Conservation (phyloP, 2,888 invertebrate genomes). For the Zaprionus lineosus region DNA sequence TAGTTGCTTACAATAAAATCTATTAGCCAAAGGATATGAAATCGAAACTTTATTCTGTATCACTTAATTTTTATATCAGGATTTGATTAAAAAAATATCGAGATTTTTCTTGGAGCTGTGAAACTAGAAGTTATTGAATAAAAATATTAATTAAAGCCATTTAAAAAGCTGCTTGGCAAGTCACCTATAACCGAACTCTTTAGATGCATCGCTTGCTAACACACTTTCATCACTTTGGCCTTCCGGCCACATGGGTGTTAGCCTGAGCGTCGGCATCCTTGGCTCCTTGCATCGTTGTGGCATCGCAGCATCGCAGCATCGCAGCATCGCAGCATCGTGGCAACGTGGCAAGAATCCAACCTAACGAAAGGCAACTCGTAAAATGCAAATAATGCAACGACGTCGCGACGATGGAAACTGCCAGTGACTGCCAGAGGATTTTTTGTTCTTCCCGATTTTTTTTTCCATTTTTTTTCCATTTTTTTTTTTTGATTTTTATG, state of each 20-base stretch:
- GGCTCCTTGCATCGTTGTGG: too few relatives aligned
- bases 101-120: too few relatives aligned
- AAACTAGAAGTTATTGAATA: too few relatives aligned
- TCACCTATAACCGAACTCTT: slow-evolving; percentile 26
- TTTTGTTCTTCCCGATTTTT: too few relatives aligned
- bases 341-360: slow-evolving; percentile 68
- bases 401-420: slow-evolving; percentile 72
- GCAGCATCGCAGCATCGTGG: slow-evolving; percentile 4
- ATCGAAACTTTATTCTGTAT: too few relatives aligned
- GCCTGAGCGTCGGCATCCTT: slow-evolving; percentile 27
- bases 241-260: slow-evolving; percentile 45
- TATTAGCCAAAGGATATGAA: too few relatives aligned
- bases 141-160: too few relatives aligned
- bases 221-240: slow-evolving; percentile 58
- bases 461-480: too few relatives aligned
- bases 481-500: too few relatives aligned
- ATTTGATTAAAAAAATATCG: too few relatives aligned
- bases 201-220: slow-evolving; percentile 31
- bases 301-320: slow-evolving; percentile 26
- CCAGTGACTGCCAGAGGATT: slow-evolving; percentile 70
- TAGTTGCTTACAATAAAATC: too few relatives aligned
- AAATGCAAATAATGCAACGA: slow-evolving; percentile 76
- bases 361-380: slow-evolving; percentile 68
- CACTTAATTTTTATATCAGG: too few relatives aligned
- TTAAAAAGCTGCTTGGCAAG: slow-evolving; percentile 29